Base-by-base conservation (phyloP, 2,888 invertebrate species). In the Leptogaster cylindrica region DNA sequence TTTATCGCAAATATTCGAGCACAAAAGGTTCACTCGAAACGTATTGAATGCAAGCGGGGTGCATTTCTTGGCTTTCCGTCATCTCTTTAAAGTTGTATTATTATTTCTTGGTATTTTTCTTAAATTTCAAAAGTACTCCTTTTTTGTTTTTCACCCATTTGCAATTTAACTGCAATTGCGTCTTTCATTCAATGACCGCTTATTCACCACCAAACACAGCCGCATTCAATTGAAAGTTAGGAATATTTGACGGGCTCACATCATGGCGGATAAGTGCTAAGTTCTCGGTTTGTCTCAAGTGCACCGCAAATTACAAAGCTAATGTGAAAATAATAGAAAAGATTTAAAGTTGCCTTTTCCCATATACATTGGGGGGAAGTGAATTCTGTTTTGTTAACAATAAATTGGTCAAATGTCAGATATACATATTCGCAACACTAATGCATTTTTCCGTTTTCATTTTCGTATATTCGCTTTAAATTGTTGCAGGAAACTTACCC, bases 1-100 rank as follows among this genome's bases (percentile, higher is more conserved):
- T 63, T 63, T 63, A 63, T 63, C 46, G 46, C 63, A 46, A 58
- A 58, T 39, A 58, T 36, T 58, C 41, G 36, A 58, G 58, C 58
- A 58, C 58, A 58, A 58, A 58, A 41, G 58, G 25, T 12, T 23
- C 23, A 33, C 31, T 4, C 18, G 10, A 23, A 27, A 36, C 39
- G 12, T 16, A 14, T 8, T n/a, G 7, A 14, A 6, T 44, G 16
- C 44, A 44, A 4, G 18, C 14, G 14, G 25, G 25, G 10, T 31
- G 1, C 31, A 31, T 50, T 27, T 8, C 8, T 8, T 27, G 50
- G 3, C 25, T 28, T 25, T 14, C 7, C 18, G 16, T n/a, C 20
- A 16, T 10, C 16, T 7, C n/a, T 2, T 10, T n/a, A 23, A 31
- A 7, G n/a, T 46, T 44, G 16, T 44, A 44, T 8, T 10, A 4